Base-by-base conservation (phyloP, 2,113 vertebrate species). In the Theristicus caerulescens region DNA sequence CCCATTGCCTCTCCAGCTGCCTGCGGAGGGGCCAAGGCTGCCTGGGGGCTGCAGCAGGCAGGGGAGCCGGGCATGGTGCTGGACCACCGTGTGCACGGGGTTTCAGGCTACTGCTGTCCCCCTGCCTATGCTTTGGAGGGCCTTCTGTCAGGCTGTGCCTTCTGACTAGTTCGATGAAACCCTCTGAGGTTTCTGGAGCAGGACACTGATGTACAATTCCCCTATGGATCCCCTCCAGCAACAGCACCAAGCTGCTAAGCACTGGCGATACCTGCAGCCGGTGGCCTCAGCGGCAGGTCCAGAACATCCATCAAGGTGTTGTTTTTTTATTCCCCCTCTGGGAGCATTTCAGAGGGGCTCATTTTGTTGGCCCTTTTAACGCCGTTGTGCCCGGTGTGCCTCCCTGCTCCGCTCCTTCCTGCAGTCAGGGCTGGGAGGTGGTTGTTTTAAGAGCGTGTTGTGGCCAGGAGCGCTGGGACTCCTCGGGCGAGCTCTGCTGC, bases 51-150 rank as follows among this genome's bases (percentile, higher is more conserved):
- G 19, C 51, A 58, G 62, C 1, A 0, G 2, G 22, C 44, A 36
- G 46, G 40, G 72, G 11, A 42, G 31, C 13, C 3, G 32, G 40
- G 36, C 61, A 76, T 0, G 0, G 46, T 16, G 36, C 81, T 40
- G 26, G 46, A 24, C 31, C 40, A 10, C 76, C 1, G 0, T 5
- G 0, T 36, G 13, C 19, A 7, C 3, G 3, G 46, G 21, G 14
- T 31, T 46, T 18, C 12, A 36, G 55, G 82, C 55, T 65, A 2
- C 46, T 67, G 82, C 70, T 29, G 4, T 5, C 16, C 79, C 29
- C 31, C 27, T n/a, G 29, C 58, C 34, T 51, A 2, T 16, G 18
- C 31, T 61, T 29, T 2, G 52, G 49, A 51, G 36, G 25, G 57
- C 11, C n/a, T 84, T 93, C 4, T 24, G 11, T 31, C 31, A 26